Percentiles rank a stretch among this genome's conserved stretches.
These are phyloP conservation scores for Tychaedon coryphoeus DNA, from an alignment of 2,113 vertebrate genomes.

Conservation along the genomic window DNA sequence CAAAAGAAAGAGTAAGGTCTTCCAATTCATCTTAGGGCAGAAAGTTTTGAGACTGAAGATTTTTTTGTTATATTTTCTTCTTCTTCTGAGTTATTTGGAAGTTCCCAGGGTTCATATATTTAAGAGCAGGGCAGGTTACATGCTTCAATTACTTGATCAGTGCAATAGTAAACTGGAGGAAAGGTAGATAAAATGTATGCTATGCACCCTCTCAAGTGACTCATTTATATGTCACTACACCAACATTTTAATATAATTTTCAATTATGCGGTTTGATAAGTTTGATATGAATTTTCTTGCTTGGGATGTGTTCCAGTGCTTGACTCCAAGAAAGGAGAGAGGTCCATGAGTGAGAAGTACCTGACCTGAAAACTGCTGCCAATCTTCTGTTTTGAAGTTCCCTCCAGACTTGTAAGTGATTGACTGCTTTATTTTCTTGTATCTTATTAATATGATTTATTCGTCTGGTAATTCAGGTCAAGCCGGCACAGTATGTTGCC, in stretches of 20 bases:
- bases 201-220: background rate
- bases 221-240: background rate
- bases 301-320: background rate
- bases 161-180: background rate
- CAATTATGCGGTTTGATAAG: background rate
- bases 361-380: background rate
- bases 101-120: background rate
- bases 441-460: slow-evolving; percentile 2
- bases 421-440: background rate
- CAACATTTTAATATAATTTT: background rate
- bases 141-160: background rate
- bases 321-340: background rate
- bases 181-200: background rate
- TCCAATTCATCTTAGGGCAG: background rate
- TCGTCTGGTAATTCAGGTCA: background rate
- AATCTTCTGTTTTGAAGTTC: background rate
- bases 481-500: background rate
- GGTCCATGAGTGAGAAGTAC: background rate
- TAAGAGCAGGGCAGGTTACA: fast-evolving
- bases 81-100: background rate
- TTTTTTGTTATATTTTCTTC: background rate
- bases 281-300: background rate
- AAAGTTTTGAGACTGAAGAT: background rate
- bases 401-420: background rate
- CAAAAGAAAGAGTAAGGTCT: background rate